Evolutionary conservation across 2,888 invertebrate genomes (phyloP).

Genomic region (Mallateleia sp.): DNA sequence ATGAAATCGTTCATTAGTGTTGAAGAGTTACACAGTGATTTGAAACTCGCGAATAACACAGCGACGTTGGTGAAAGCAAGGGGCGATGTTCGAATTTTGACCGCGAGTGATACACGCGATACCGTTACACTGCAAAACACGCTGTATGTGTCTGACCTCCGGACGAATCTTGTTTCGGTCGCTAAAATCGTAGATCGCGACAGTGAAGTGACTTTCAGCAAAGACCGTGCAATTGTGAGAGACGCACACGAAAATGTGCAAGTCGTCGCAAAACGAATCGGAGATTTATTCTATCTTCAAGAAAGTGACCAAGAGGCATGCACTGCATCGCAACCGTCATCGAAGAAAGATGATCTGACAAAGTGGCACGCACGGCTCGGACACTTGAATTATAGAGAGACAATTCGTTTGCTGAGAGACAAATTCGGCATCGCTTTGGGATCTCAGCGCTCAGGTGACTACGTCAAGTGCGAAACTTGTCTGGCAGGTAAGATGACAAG

Average conservation of each 20-base stretch:
- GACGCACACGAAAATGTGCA: slow-evolving; percentile 2
- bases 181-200: slow-evolving; percentile 66
- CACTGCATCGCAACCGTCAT: too few species aligned
- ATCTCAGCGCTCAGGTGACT: too few species aligned
- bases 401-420: too few species aligned
- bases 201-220: slow-evolving; percentile 51
- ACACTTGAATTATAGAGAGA: too few species aligned
- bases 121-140: slow-evolving; percentile 34
- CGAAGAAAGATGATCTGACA: too few species aligned
- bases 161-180: slow-evolving; percentile 73
- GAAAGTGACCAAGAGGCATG: not conserved
- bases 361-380: too few species aligned
- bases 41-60: slow-evolving; percentile 31
- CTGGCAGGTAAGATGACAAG: slow-evolving; percentile 3
- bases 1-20: not conserved
- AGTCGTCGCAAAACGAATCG: slow-evolving; percentile 27
- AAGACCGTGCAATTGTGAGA: slow-evolving; percentile 35
- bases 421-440: too few species aligned
- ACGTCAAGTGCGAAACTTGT: not conserved
- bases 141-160: slow-evolving; percentile 68
- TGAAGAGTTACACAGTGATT: not conserved
- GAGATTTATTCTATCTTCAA: slow-evolving; percentile 27
- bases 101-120: not conserved
- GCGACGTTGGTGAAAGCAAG: slow-evolving; percentile 25
- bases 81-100: slow-evolving; percentile 31